A percentile compares a stretch with the other conserved stretches of the same genome.
These are phyloP conservation scores for Lepidurus couesii DNA, from an alignment of 1,140 invertebrate species.

Conservation along the genomic window DNA sequence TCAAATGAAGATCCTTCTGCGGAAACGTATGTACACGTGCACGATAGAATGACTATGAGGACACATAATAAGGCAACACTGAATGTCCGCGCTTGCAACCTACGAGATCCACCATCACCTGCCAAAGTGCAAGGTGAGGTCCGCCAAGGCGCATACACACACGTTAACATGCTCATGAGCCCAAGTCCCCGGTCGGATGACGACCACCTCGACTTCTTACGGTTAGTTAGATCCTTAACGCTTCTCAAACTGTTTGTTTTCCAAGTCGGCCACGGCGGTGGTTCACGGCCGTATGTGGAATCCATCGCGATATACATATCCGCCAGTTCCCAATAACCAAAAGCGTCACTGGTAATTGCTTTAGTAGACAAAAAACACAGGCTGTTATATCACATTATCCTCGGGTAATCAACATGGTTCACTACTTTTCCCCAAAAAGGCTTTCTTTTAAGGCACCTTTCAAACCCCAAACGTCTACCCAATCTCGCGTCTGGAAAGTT, in stretches of 20 bases:
- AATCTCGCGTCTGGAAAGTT: too few species aligned
- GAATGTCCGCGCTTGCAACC: not conserved
- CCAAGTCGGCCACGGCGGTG: not conserved
- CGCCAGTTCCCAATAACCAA: not conserved
- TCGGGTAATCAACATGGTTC: too few species aligned
- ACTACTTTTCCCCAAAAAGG: too few species aligned
- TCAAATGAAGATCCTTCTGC: constrained; percentile 20
- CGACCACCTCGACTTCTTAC: not conserved
- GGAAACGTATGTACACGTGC: not conserved
- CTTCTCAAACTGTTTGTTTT: not conserved
- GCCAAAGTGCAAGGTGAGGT: not conserved
- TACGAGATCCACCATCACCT: not conserved
- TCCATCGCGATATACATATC: constrained; percentile 1
- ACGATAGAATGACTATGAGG: not conserved
- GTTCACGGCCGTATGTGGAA: not conserved
- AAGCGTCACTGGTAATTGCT: too few species aligned
- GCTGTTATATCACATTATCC: too few species aligned
- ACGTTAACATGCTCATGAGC: constrained; percentile 8
- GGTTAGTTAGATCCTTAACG: not conserved
- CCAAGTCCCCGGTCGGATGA: not conserved
- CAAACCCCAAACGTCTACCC: too few species aligned
- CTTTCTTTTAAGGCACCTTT: too few species aligned
- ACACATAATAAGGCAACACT: not conserved
- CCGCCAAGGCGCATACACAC: not conserved
- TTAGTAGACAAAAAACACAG: too few species aligned